Conservation (phyloP, 2,888 invertebrate genomes). For the Caenorhabditis angaria region DNA sequence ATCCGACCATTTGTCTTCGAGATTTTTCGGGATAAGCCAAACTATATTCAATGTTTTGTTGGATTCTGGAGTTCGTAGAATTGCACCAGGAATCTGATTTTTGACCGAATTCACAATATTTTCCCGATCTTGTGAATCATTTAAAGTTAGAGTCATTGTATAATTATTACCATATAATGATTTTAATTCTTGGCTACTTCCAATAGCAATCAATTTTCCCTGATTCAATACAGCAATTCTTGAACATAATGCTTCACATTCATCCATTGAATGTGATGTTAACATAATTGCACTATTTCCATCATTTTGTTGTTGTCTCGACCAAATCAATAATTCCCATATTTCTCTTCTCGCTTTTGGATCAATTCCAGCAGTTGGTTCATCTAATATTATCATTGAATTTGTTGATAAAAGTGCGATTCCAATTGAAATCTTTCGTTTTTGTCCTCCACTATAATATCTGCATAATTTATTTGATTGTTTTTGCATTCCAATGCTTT, state of each 20-base stretch:
- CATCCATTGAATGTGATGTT: conserved; percentile 66
- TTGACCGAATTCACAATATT: conserved; percentile 18
- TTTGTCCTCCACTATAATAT: conserved; percentile 80
- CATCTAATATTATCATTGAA: conserved; percentile 78
- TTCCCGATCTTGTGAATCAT: conserved; percentile 15
- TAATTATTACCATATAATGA: conserved; percentile 62
- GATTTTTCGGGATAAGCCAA: conserved; percentile 55
- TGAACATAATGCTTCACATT: conserved; percentile 68
- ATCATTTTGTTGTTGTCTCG: no score
- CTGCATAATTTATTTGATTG: conserved; percentile 43
- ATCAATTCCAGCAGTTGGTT: conserved; percentile 74
- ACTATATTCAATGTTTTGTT: conserved; percentile 47
- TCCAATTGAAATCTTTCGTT: conserved; percentile 83
- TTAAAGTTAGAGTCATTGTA: conserved; percentile 48
- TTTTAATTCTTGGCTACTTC: conserved; percentile 66
- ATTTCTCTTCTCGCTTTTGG: conserved; percentile 78
- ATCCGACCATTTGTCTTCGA: conserved; percentile 55
- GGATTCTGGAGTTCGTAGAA: conserved; percentile 39
- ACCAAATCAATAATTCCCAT: conserved; percentile 72
- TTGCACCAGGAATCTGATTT: conserved; percentile 18
- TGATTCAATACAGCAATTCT: conserved; percentile 69
- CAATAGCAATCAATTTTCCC: conserved; percentile 67
- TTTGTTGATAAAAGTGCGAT: conserved; percentile 82
- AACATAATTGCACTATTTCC: conserved; percentile 58
- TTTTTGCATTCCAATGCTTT: conserved; percentile 43